Conservation (phyloP, 2,113 vertebrate genomes). For the Stomatorhinus ivindoensis region DNA sequence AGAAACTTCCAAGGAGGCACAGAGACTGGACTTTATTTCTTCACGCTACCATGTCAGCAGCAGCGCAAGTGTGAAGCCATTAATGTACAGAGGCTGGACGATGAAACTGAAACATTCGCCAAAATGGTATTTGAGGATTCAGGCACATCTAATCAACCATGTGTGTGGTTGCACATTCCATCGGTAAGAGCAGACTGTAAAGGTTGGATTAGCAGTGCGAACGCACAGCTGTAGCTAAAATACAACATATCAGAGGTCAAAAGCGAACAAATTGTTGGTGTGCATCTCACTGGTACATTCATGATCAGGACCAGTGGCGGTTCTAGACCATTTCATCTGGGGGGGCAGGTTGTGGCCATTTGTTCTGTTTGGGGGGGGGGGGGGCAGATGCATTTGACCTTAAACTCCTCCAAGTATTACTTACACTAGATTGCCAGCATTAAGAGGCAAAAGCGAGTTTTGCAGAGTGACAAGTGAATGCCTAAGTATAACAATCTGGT, state of each 20-base stretch:
- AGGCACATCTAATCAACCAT: too few relatives aligned
- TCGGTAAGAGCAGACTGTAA: background rate
- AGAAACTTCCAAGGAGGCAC: background rate
- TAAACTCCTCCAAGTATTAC: too few relatives aligned
- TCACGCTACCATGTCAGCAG: background rate
- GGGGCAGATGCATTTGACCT: too few relatives aligned
- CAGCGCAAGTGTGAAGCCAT: background rate
- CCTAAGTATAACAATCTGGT: background rate
- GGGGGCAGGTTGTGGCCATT: too few relatives aligned
- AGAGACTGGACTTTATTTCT: background rate
- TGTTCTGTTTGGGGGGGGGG: too few relatives aligned
- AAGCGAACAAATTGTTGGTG: background rate
- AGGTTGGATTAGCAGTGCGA: background rate
- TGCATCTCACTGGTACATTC: background rate
- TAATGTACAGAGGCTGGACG: background rate
- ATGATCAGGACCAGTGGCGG: background rate
- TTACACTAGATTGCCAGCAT: too few relatives aligned
- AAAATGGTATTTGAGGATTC: background rate
- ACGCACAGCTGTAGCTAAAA: background rate
- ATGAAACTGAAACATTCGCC: background rate
- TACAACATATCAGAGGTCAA: background rate
- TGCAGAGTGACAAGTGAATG: background rate
- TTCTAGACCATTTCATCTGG: too few relatives aligned
- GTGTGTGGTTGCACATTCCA: background rate
- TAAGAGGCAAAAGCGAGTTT: too few relatives aligned